Base-by-base conservation (phyloP, 2,797 vertebrate genomes). In the Scarus forsteni region DNA sequence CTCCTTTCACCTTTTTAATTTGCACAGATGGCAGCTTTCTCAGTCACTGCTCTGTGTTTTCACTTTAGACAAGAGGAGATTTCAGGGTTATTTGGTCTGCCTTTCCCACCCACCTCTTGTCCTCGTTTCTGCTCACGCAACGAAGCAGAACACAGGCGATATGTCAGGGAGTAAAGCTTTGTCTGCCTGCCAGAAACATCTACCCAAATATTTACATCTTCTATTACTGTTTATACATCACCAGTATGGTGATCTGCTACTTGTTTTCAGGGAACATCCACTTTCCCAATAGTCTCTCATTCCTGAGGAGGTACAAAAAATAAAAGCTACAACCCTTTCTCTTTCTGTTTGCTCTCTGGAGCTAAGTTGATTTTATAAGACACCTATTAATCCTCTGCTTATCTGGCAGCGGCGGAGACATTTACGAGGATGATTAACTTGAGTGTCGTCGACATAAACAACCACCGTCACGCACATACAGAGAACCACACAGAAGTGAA, bases 121-220 rank as follows among this genome's bases (percentile, higher is more conserved):
- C 87, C 88, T 90, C 92, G 88, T 90, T 90, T 89, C 88, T 86
- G 85, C 92, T 93, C 91, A 89, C 67, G 90, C 93, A 93, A 87
- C 75, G 87, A 90, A 87, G 90, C 92, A 93, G 92, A 93, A 93
- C 92, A 88, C 89, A 88, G 88, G 87, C 87, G 84, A 93, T 94
- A 91, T 93, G 92, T 94, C 93, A 93, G 88, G 87, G 91, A 92
- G 88, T 84, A 82, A 83, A 89, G 90, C 92, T 93, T 95, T 94
- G 95, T 96, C 92, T 95, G 92, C 88, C 91, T 89, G 94, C 95
- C 95, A 96, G 92, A 95, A 91, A 93, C 93, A 82, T 87, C 95
- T 95, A 93, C 95, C 94, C 94, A 97, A 98, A 97, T 98, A 97
- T 97, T 98, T 97, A 98, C 94, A 94, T 97, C 96, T 97, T 95